phyloP scores from a whole-genome alignment of 2,797 vertebrate species.

The Cyclura pinguis region DNA sequence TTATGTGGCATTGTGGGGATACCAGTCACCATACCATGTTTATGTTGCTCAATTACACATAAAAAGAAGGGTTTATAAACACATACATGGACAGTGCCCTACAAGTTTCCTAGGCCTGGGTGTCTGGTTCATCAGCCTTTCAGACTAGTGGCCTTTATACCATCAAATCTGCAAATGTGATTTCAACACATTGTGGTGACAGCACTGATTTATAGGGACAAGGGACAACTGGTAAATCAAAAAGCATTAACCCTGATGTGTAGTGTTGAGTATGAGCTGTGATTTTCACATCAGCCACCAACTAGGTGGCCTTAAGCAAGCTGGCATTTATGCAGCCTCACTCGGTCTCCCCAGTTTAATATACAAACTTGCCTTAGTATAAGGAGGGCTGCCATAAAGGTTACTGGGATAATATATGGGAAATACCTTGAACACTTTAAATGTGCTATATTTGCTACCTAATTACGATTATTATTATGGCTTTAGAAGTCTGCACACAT shows the following conservation, averaged over 20 bases:
- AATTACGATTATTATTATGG: constrained; percentile 23
- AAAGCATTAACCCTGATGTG: neutral
- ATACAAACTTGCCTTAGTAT: neutral
- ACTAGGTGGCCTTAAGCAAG: neutral
- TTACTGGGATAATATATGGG: neutral
- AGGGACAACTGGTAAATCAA: neutral
- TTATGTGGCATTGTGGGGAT: too few relatives aligned
- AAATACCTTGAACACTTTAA: neutral
- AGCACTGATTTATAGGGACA: neutral
- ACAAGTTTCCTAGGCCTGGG: neutral
- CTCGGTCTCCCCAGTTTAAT: neutral
- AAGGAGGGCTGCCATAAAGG: neutral
- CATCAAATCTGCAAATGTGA: neutral
- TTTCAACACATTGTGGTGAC: neutral
- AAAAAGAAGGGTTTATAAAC: neutral
- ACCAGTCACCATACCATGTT: neutral
- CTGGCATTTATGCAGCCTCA: neutral
- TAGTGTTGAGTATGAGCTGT: neutral
- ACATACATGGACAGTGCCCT: neutral
- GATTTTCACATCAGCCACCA: neutral
- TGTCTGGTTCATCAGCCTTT: neutral
- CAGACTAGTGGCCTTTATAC: neutral
- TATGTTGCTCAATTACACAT: too few relatives aligned
- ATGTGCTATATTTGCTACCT: neutral
- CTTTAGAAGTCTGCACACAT: neutral